Percentiles rank a stretch among this genome's conserved stretches.
These are phyloP conservation scores for Phalacrocorax carbo DNA, from an alignment of 2,113 vertebrate species.

Conservation along the genomic window DNA sequence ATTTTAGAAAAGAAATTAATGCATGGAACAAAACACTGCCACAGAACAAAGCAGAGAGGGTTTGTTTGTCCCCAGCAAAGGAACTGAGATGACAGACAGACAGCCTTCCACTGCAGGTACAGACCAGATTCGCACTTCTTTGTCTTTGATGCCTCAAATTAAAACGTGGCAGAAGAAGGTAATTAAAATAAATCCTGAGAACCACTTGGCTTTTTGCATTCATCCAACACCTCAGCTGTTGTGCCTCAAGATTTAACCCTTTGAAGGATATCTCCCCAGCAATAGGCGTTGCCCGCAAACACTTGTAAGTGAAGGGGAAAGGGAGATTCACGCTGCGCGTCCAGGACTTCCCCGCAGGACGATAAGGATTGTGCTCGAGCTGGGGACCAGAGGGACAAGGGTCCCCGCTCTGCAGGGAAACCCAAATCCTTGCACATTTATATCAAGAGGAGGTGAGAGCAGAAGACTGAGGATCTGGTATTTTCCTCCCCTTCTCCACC, in stretches of 20 bases:
- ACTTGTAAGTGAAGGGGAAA: background rate
- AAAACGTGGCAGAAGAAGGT: background rate
- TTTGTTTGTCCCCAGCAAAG: constrained; percentile 17
- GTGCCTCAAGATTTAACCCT: background rate
- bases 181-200: constrained; percentile 28
- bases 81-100: background rate
- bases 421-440: background rate
- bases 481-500: background rate
- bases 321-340: fast-evolving
- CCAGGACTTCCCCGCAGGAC: background rate
- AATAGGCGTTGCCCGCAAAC: background rate
- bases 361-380: background rate
- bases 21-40: background rate
- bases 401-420: background rate
- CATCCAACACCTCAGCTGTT: background rate
- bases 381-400: background rate
- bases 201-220: background rate
- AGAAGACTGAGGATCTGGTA: background rate
- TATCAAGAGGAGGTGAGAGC: background rate
- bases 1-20: constrained; percentile 24
- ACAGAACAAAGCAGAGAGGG: constrained; percentile 35
- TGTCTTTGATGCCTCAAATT: constrained; percentile 52
- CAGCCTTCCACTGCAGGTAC: background rate
- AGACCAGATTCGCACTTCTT: background rate
- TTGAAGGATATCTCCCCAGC: background rate